phyloP scores from a whole-genome alignment of 1,140 invertebrate genomes.

The Lysiphlebus fabarum region DNA sequence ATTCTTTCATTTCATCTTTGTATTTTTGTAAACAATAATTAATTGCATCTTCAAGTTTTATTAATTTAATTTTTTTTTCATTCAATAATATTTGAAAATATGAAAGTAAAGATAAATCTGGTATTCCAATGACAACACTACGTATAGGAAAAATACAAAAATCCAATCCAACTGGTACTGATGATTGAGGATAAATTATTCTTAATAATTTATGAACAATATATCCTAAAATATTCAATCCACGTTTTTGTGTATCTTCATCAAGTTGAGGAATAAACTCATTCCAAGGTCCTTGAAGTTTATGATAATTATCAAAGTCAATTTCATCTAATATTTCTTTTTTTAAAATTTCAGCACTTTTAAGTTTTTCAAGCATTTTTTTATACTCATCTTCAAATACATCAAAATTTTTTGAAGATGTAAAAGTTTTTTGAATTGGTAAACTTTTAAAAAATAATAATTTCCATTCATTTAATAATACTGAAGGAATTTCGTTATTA shows the following conservation, averaged over 20 bases:
- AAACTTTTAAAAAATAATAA: constrained; percentile 54
- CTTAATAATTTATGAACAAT: constrained; percentile 57
- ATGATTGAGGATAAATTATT: constrained; percentile 28
- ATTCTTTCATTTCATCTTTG: constrained; percentile 55
- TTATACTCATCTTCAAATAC: background rate
- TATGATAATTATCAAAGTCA: constrained; percentile 46
- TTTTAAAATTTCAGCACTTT: constrained; percentile 30
- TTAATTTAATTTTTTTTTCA: constrained; percentile 51
- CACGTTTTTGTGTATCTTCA: constrained; percentile 40
- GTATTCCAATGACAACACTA: constrained; percentile 55
- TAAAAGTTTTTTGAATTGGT: constrained; percentile 50
- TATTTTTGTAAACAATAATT: constrained; percentile 58
- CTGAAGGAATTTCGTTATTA: constrained; percentile 44
- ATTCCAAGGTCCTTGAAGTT: constrained; percentile 42
- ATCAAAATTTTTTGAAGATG: constrained; percentile 29
- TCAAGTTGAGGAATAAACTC: constrained; percentile 35
- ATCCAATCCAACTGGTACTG: constrained; percentile 18
- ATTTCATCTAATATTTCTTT: constrained; percentile 36
- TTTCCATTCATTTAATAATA: constrained; percentile 56
- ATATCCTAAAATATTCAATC: constrained; percentile 55
- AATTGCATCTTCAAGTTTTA: constrained; percentile 57
- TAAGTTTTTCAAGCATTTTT: constrained; percentile 21
- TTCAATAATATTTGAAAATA: constrained; percentile 53
- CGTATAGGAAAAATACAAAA: constrained; percentile 48
- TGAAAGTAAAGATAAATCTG: constrained; percentile 45